Evolutionary conservation across 2,888 invertebrate species (phyloP), one percentile per base, ranked within the genome.

Genomic region (Cataglyphis altisquamis): DNA sequence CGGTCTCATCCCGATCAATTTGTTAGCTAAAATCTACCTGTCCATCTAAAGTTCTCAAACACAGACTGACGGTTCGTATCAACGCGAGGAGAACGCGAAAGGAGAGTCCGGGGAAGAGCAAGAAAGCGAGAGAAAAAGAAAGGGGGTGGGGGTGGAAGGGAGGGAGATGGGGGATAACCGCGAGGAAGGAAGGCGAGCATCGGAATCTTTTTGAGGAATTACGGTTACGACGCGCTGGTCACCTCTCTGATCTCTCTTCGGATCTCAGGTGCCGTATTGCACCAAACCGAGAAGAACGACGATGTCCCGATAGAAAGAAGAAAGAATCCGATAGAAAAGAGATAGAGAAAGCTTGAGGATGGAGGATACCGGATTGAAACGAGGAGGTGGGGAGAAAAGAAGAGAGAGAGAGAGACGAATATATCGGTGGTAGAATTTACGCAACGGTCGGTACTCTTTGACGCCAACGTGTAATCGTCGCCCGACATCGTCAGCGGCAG

Each of bases 391-490:
- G 78, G 81, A 72, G 60, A 63, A 62, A 82, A 82, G 80, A 72
- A 66, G 75, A 36, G 81, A 52, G 8, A 45, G 45, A 64, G 21
- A 63, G 73, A 45, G 81, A 48, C 72, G 48, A 45, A 68, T 39
- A 74, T 48, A 60, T 32, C 55, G 64, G 25, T 52, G 48, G 62
- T 52, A 67, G 73, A 82, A 90, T 90, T 90, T 90, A 90, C 88
- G 87, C 84, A 87, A 88, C 87, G 83, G 89, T 85, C 89, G 89
- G 89, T 90, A 83, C 84, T 84, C 90, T 90, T 90, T 86, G 89
- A 88, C 86, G 88, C 90, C 80, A 86, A 84, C 87, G 89, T 80
- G 87, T 87, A 87, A 89, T 90, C 81, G 36, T 36, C 36, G 36
- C 36, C 36, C 67, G 67, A 67, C 74, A 82, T 86, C 81, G 83